phyloP scores from a whole-genome alignment of 2,797 vertebrate species.

The Rachycentron canadum region DNA sequence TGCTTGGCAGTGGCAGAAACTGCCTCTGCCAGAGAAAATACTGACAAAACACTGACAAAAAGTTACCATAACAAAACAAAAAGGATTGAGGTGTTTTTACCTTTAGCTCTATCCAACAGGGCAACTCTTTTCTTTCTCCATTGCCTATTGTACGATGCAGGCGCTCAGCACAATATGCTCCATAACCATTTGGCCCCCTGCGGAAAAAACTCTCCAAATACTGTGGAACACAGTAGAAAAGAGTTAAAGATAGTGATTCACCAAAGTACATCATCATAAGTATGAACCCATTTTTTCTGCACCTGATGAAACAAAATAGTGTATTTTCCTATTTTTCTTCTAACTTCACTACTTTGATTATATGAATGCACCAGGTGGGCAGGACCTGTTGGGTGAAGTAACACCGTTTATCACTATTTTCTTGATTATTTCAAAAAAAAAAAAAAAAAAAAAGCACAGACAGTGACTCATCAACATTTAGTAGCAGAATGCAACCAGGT shows the following conservation, averaged over 20 bases:
- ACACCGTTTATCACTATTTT: slow-evolving; percentile 9
- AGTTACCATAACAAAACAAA: not conserved
- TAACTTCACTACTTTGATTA: not conserved
- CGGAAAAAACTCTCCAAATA: slow-evolving; percentile 90
- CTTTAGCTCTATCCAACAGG: slow-evolving; percentile 93
- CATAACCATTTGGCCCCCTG: slow-evolving; percentile 84
- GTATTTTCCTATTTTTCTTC: not conserved
- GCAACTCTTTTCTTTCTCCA: slow-evolving; percentile 89
- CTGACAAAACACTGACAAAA: not conserved
- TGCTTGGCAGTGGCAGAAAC: not conserved
- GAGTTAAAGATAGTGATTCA: not conserved
- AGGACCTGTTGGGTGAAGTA: not conserved
- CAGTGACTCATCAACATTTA: not conserved
- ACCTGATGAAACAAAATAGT: not conserved
- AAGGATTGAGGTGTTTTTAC: slow-evolving; percentile 71
- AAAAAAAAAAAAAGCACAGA: not conserved
- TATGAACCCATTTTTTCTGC: not conserved
- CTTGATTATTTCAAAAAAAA: not conserved
- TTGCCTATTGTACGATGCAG: slow-evolving; percentile 88
- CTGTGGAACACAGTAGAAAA: slow-evolving; percentile 73
- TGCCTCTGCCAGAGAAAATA: not conserved
- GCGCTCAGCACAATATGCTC: slow-evolving; percentile 87
- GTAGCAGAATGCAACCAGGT: not conserved
- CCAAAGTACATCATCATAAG: not conserved
- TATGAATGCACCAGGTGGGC: not conserved